Evolutionary conservation across 2,888 invertebrate genomes (phyloP), one percentile per base, ranked within the genome.

Genomic region (Sicus ferrugineus): DNA sequence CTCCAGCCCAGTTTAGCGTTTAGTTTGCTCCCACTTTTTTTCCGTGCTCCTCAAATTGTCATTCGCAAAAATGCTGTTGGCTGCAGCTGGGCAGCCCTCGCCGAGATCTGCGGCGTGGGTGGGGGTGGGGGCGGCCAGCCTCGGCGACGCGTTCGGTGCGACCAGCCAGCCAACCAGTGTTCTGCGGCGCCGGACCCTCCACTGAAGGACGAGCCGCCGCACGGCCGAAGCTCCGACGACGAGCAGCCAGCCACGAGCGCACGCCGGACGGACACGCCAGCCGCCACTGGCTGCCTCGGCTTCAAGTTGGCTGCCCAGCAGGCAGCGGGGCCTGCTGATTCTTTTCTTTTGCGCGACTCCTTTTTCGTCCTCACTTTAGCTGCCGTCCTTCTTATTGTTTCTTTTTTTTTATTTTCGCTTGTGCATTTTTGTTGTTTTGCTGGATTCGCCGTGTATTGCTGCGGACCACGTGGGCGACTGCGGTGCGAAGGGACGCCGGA

Each of bases 61-160:
- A 50, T 31, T 48, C 59, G 54, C 67, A 58, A 67, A 67, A 62
- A 46, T 52, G 62, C 68, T 48, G 68, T 62, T 62, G 68, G 68
- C 31, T 59, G 58, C 58, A 38, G 19, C 58, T 16, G 59, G 28
- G 46, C 48, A 38, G 56, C 66, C 38, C 21, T 56, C 56, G 23
- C 4, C 34, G 7, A 52, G 9, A 14, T 21, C 28, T 30, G 42
- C 14, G 21, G 16, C 1, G 28, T 30, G 9, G 30, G 58, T 30
- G 21, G 11, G 61, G 4, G 61, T 26, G 23, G n/a, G 4, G 23
- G 16, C 59, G 19, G 21, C 66, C 30, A 38, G 65, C 11, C 38
- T 21, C 34, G 9, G n/a, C 21, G 14, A 34, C 58, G 31, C 31
- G 21, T 19, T 34, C 34, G 30, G 6, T 19, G 19, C 30, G 21